Evolutionary conservation across 2,888 invertebrate species (phyloP).

Genomic region (Parthenolecanium corni): DNA sequence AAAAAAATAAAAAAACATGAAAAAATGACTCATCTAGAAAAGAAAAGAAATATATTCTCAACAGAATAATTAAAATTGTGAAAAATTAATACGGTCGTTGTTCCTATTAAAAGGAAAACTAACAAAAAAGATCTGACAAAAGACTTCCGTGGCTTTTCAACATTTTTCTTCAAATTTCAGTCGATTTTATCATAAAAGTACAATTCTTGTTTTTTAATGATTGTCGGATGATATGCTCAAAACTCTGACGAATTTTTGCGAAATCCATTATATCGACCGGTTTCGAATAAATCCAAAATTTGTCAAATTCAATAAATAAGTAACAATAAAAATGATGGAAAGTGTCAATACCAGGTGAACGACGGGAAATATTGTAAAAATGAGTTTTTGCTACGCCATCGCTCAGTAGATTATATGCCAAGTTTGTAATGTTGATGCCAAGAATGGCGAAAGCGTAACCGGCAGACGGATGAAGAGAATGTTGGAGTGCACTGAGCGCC

Average conservation of each 20-base stretch:
- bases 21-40: no score
- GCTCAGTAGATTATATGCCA: conserved; percentile 70
- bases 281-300: conserved; percentile 83
- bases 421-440: conserved; percentile 88
- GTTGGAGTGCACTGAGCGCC: conserved; percentile 69
- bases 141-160: no score
- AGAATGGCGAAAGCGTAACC: conserved; percentile 85
- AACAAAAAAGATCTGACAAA: no score
- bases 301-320: conserved; percentile 86
- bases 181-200: conserved; percentile 3
- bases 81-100: no score
- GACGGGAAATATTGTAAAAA: conserved; percentile 69
- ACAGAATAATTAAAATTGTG: no score
- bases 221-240: conserved; percentile 60
- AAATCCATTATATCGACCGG: conserved; percentile 95
- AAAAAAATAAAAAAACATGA: no score
- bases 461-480: conserved; percentile 76
- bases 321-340: conserved; percentile 92
- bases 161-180: no score
- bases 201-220: conserved; percentile 47
- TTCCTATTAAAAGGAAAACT: no score
- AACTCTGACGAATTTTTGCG: conserved; percentile 70
- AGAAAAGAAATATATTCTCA: no score
- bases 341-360: conserved; percentile 54
- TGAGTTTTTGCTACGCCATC: conserved; percentile 78